These are phyloP conservation scores for Falco concolor DNA, from an alignment of 2,797 vertebrate species.

Conservation along the genomic window DNA sequence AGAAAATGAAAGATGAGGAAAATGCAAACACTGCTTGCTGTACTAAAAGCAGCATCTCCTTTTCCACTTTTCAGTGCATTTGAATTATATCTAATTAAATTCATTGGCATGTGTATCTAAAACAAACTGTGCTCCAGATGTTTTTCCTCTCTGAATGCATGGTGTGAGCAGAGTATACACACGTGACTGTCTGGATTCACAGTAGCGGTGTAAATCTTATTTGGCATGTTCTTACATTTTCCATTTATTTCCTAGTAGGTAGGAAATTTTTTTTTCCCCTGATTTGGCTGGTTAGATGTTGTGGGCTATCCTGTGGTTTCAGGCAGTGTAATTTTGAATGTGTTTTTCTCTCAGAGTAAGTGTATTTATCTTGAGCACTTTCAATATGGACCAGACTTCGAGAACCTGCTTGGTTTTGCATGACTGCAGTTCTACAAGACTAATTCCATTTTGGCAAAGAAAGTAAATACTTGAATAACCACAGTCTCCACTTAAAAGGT, in stretches of 20 bases:
- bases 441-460: background rate
- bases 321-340: background rate
- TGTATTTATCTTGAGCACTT: accelerated
- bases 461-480: background rate
- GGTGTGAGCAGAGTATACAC: background rate
- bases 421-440: background rate
- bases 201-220: background rate
- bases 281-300: background rate
- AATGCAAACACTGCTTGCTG: background rate
- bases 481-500: background rate
- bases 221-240: background rate
- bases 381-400: background rate
- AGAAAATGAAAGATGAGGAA: background rate
- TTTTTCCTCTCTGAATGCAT: background rate
- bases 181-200: background rate
- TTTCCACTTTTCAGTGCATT: background rate
- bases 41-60: background rate
- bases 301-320: background rate
- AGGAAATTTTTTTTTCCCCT: background rate
- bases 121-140: background rate
- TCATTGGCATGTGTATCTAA: background rate
- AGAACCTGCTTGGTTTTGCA: background rate
- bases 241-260: background rate
- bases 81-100: background rate
- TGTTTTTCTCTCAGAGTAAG: background rate